Conservation (phyloP, 2,797 vertebrate genomes). For the Limnodromus scolopaceus region DNA sequence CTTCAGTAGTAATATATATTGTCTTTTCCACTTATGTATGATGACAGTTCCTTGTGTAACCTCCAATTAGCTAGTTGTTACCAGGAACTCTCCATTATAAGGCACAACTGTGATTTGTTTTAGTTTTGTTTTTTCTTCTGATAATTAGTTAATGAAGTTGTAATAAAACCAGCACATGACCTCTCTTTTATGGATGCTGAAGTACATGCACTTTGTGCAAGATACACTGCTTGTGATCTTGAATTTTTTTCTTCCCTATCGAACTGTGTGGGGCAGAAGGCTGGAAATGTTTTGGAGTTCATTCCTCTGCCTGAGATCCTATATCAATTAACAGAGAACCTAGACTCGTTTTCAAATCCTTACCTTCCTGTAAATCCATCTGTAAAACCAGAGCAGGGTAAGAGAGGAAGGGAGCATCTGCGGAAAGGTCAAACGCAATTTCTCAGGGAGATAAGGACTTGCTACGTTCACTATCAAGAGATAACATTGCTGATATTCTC, state of each 20-base stretch:
- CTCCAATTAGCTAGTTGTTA: background rate
- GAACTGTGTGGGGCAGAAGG: background rate
- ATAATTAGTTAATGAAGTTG: background rate
- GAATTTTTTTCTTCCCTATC: background rate
- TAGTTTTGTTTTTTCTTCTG: background rate
- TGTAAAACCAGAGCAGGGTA: conserved; percentile 1
- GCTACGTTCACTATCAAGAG: background rate
- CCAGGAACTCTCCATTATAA: background rate
- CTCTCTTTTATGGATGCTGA: background rate
- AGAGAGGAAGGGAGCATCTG: background rate
- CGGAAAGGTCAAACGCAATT: background rate
- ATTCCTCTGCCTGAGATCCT: conserved; percentile 22
- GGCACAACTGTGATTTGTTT: background rate
- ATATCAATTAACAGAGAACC: background rate
- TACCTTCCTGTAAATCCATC: background rate
- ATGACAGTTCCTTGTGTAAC: background rate
- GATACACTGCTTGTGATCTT: background rate
- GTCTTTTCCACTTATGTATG: background rate
- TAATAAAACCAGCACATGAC: background rate
- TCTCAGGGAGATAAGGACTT: background rate
- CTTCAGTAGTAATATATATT: background rate
- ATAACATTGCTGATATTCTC: background rate
- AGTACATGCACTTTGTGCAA: background rate
- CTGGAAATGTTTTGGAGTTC: background rate
- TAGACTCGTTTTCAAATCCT: background rate